Base-by-base conservation (phyloP, 2,113 vertebrate genomes). In the Rhea pennata region DNA sequence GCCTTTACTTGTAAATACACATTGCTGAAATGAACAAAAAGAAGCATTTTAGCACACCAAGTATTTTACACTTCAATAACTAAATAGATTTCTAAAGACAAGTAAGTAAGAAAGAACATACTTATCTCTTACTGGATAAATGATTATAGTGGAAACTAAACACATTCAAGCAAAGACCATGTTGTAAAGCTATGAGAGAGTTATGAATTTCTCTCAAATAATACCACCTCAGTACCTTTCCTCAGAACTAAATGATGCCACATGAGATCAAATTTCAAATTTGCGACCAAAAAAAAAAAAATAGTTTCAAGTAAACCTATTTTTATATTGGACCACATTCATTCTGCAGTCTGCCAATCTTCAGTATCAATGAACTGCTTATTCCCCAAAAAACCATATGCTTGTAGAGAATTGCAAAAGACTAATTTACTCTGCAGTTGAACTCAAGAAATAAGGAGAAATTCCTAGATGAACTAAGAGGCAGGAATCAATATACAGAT, bases 1-100 rank as follows among this genome's bases (percentile, higher is more conserved):
- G 99, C 99, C 98, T 99, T 99, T 93, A 99, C 99, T 98, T 99
- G 99, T 73, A 99, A 97, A 96, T 99, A 99, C 21, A 99, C 99
- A 90, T 99, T 99, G 97, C 99, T 99, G 97, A 51, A 95, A 97
- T 36, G 86, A 96, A 77, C 76, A 94, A 29, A 87, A 90, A 90
- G 94, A 77, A 95, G 95, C 5, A 53, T 84, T 72, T 90, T 36
- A 97, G 82, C 16, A 79, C 73, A 82, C 17, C 20, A 61, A 31
- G 16, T 44, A 42, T 29, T 82, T 69, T 15, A 82, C n/a, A 62
- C 10, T 74, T 70, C 3, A 5, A 33, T 53, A 84, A 31, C 29
- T 61, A 72, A n/a, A 48, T 53, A 74, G 23, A 82, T 54, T 79
- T 78, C 75, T 85, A 42, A 65, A 42, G 42, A 14, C 62, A 64